These are phyloP conservation scores for Calycopis cecrops DNA, from an alignment of 1,140 invertebrate genomes.

Conservation along the genomic window DNA sequence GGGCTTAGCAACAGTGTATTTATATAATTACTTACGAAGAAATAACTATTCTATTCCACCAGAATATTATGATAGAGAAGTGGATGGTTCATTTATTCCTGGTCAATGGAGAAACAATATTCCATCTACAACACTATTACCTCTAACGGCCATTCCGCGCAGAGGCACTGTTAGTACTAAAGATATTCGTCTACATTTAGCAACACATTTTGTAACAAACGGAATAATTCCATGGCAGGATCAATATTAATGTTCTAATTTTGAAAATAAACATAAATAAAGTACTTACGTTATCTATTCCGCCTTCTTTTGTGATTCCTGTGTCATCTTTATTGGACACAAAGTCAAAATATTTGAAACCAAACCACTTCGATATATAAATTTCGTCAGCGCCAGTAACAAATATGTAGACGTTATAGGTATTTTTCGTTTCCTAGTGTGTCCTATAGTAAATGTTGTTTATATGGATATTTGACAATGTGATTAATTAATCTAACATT, in stretches of 20 bases:
- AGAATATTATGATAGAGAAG: no score
- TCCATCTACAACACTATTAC: no score
- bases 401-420: conserved; percentile 4
- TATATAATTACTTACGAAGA: no score
- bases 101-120: no score
- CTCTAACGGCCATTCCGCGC: conserved; percentile 8
- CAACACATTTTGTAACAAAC: conserved; percentile 11
- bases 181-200: no score
- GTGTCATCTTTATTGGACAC: conserved; percentile 4
- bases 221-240: conserved; percentile 11
- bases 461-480: conserved; percentile 10
- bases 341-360: conserved; percentile 4
- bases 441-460: no score
- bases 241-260: conserved; percentile 8
- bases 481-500: conserved; percentile 12
- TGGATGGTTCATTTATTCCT: no score
- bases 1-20: no score
- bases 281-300: conserved; percentile 4
- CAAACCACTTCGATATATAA: conserved; percentile 4
- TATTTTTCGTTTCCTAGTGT: conserved; percentile 9
- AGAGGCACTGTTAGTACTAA: no score
- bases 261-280: conserved; percentile 2
- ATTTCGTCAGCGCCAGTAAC: background rate
- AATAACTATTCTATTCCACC: no score
- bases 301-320: conserved; percentile 1